phyloP scores from a whole-genome alignment of 1,140 invertebrate species.

The Oncopodura yosiiana region DNA sequence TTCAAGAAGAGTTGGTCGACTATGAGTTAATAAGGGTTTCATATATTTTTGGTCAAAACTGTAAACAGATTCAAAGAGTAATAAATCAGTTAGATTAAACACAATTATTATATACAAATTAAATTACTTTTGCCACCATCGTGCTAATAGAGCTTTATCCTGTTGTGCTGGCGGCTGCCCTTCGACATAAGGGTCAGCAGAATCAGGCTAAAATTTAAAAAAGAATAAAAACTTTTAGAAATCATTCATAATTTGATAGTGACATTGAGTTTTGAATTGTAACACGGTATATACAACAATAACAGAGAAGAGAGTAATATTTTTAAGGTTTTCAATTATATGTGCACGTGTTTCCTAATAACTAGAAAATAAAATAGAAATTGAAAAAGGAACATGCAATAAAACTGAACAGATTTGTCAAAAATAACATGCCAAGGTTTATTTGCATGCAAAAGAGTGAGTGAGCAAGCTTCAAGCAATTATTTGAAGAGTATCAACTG shows the following conservation, averaged over 20 bases:
- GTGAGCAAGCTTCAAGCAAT: too few relatives aligned
- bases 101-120: too few relatives aligned
- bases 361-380: too few relatives aligned
- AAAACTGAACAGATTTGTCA: background rate
- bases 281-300: background rate
- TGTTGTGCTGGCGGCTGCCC: slow-evolving; percentile 44
- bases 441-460: too few relatives aligned
- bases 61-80: too few relatives aligned
- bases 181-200: slow-evolving; percentile 83
- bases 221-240: slow-evolving; percentile 9
- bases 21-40: slow-evolving; percentile 92
- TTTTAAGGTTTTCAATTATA: background rate
- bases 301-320: background rate
- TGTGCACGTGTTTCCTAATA: too few relatives aligned
- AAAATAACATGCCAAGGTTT: too few relatives aligned
- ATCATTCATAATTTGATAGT: background rate
- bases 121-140: slow-evolving; percentile 34
- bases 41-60: slow-evolving; percentile 77
- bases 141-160: slow-evolving; percentile 41
- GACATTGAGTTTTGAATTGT: background rate
- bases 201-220: slow-evolving; percentile 42
- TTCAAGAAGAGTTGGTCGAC: slow-evolving; percentile 82
- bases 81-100: too few relatives aligned
- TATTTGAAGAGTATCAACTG: too few relatives aligned
- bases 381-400: too few relatives aligned